Evolutionary conservation across 2,888 invertebrate genomes (phyloP), one percentile per base, ranked within the genome.

Genomic region (Lasioglossum morio): DNA sequence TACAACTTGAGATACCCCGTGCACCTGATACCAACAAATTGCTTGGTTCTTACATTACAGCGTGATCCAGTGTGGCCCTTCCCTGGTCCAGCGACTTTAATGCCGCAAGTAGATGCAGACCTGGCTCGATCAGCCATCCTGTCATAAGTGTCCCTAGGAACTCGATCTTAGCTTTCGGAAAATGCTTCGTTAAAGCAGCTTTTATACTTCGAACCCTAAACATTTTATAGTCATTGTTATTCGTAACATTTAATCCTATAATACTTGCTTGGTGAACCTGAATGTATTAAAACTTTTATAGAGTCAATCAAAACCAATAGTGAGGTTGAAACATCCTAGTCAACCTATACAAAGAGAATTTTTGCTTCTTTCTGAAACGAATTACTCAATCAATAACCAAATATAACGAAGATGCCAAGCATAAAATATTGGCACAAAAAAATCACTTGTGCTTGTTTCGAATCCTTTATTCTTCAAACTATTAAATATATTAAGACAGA

Each of bases 21-120:
- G 92, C 95, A 95, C 95, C 95, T 95, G 95, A 94, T 95, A 94
- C 95, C 94, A 93, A 95, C 95, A 94, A 95, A 95, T 95, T 93
- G 93, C 93, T 89, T 77, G 84, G 88, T 90, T 91, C 92, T 91
- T 92, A 92, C 92, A 82, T 92, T 92, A 91, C 92, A 88, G 85
- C 89, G 91, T 93, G 90, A 91, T 91, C 86, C 89, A 81, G 77
- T 80, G 77, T 77, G 72, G 86, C 72, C 77, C 78, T 83, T 84
- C 73, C 69, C 81, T 40, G 75, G 82, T 43, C 73, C 79, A 72
- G 74, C 75, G 69, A 37, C 85, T 89, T 84, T 88, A 90, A 90
- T 86, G 72, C 74, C 30, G 57, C 73, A 40, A 37, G 34, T 43
- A n/a, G 19, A 69, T 30, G 37, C n/a, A 46, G 8, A 23, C n/a